Conservation (phyloP, 1,140 invertebrate species). For the Antheraea pernyi region DNA sequence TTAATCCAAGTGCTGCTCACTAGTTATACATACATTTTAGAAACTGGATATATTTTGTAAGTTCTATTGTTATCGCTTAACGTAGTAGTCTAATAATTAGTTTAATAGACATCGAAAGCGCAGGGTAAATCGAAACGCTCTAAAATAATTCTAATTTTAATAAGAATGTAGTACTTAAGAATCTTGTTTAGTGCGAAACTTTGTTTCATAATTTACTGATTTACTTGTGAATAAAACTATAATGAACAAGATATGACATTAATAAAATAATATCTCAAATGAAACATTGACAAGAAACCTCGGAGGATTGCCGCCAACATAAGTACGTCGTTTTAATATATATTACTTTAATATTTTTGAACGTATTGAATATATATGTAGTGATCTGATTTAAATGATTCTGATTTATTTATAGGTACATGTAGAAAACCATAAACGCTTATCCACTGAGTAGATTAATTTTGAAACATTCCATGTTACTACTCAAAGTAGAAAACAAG, state of each 20-base stretch:
- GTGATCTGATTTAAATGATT: too few species aligned
- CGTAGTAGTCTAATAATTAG: background rate
- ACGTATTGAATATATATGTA: too few species aligned
- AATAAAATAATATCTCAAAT: too few species aligned
- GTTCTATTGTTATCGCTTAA: background rate
- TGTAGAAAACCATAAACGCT: too few species aligned
- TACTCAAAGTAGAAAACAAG: too few species aligned
- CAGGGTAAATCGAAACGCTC: background rate
- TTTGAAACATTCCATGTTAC: too few species aligned
- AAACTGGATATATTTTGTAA: background rate
- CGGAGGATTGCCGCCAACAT: too few species aligned
- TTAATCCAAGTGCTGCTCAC: constrained; percentile 29
- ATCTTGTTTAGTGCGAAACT: background rate
- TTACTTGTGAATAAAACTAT: background rate
- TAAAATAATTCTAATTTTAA: background rate
- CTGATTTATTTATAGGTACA: too few species aligned
- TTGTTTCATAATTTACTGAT: background rate
- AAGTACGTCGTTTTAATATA: too few species aligned
- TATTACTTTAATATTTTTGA: too few species aligned
- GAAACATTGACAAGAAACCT: too few species aligned
- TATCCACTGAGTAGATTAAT: too few species aligned
- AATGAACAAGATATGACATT: background rate
- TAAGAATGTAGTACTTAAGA: background rate
- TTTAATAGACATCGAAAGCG: background rate
- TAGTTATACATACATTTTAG: constrained; percentile 8